phyloP scores from a whole-genome alignment of 2,113 vertebrate genomes.

The Ranitomeya imitator region DNA sequence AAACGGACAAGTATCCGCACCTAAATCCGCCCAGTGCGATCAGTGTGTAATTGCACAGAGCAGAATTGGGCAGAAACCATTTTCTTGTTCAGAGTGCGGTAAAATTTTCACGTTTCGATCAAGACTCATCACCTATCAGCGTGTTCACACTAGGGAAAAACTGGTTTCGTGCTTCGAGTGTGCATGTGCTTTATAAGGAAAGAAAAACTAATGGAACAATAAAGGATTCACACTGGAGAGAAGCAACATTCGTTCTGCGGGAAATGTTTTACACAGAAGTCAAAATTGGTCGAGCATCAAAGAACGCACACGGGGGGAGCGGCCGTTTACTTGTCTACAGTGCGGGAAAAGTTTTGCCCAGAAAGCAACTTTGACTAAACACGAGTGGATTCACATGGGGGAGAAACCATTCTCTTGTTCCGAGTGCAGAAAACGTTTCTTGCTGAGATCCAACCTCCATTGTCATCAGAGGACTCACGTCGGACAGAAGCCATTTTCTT shows the following conservation, averaged over 20 bases:
- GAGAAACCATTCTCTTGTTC: neutral
- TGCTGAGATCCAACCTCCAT: neutral
- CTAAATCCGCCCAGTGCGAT: neutral
- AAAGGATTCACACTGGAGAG: neutral
- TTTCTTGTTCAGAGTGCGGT: neutral
- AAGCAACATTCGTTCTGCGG: neutral
- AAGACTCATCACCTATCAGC: neutral
- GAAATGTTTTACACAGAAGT: neutral
- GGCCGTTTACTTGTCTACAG: neutral
- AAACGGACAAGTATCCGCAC: neutral
- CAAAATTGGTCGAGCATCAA: neutral
- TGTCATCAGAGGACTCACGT: neutral
- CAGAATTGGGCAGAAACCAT: neutral
- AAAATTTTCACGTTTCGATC: neutral
- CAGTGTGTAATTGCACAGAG: neutral
- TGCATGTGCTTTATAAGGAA: neutral
- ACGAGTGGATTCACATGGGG: neutral
- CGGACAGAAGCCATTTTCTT: neutral
- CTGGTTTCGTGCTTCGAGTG: neutral
- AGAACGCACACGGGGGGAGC: neutral
- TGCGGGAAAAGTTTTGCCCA: neutral
- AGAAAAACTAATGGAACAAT: neutral
- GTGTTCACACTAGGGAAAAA: neutral
- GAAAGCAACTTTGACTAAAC: neutral
- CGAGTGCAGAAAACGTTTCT: neutral